Percentiles rank a stretch among this genome's conserved stretches.
phyloP scores from a whole-genome alignment of 1,140 invertebrate genomes.

The Cotesia vestalis region DNA sequence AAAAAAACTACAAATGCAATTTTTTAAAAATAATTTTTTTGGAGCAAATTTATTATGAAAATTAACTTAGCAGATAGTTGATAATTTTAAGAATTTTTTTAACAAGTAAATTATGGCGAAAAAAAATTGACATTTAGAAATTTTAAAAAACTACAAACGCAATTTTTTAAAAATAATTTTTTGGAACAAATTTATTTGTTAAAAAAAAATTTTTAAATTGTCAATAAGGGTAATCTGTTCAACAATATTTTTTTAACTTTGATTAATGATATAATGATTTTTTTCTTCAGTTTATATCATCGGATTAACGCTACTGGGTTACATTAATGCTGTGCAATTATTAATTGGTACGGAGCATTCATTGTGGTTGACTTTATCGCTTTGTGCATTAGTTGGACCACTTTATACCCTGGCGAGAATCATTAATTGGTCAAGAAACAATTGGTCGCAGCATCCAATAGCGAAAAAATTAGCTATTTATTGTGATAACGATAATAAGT shows the following conservation, averaged over 20 bases:
- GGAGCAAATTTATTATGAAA: too few species aligned
- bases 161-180: too few species aligned
- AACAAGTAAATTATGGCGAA: too few species aligned
- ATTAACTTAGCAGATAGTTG: background rate
- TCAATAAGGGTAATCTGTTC: too few species aligned
- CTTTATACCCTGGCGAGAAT: constrained; percentile 61
- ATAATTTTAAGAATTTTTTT: too few species aligned
- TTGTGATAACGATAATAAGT: constrained; percentile 68
- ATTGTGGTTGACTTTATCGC: constrained; percentile 57
- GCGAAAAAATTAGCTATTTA: constrained; percentile 73
- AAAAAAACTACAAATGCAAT: too few species aligned
- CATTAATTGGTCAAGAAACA: constrained; percentile 73
- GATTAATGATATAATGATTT: constrained; percentile 27
- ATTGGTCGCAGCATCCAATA: constrained; percentile 81
- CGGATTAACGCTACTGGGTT: constrained; percentile 66
- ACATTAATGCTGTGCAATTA: constrained; percentile 60
- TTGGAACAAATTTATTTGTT: background rate
- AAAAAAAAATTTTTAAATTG: too few species aligned
- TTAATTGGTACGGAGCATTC: constrained; percentile 55
- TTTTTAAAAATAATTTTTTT: too few species aligned
- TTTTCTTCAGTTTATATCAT: constrained; percentile 69
- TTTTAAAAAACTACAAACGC: too few species aligned
- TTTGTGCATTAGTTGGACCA: constrained; percentile 58
- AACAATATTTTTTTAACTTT: background rate
- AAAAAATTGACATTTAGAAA: too few species aligned